A percentile compares a stretch with the other conserved stretches of the same genome.
phyloP scores from a whole-genome alignment of 2,113 vertebrate genomes.

The Esox niger region DNA sequence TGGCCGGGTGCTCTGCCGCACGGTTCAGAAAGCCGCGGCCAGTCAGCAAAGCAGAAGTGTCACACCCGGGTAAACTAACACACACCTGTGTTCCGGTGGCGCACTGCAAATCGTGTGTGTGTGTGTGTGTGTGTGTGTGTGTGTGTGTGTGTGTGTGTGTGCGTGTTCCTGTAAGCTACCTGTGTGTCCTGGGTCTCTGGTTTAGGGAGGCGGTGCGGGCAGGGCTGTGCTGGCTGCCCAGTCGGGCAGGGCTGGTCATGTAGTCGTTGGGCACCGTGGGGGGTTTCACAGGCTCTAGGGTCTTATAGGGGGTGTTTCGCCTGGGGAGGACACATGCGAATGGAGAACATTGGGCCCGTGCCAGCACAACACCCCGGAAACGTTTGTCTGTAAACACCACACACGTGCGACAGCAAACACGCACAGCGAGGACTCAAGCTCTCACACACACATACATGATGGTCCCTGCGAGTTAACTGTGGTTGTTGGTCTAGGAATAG shows the following conservation, averaged over 20 bases:
- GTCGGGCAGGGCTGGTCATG: conserved; percentile 96
- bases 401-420: background rate
- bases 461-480: too few species aligned
- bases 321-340: conserved; percentile 96
- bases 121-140: conserved; percentile 4
- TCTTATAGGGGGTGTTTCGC: conserved; percentile 94
- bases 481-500: too few species aligned
- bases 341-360: conserved; percentile 60
- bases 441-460: too few species aligned
- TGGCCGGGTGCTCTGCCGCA: too few species aligned
- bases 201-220: conserved; percentile 95
- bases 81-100: background rate
- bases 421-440: background rate
- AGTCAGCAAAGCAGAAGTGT: too few species aligned
- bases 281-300: conserved; percentile 95
- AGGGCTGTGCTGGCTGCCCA: conserved; percentile 93
- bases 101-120: background rate
- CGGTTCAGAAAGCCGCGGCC: too few species aligned
- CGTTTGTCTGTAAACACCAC: too few species aligned
- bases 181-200: conserved; percentile 97
- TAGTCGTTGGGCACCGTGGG: conserved; percentile 98
- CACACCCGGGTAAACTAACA: background rate
- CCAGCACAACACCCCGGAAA: background rate
- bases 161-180: conserved; percentile 69
- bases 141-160: background rate